Conservation (phyloP, 2,888 invertebrate species). For the Troglohyphantes excavatus region DNA sequence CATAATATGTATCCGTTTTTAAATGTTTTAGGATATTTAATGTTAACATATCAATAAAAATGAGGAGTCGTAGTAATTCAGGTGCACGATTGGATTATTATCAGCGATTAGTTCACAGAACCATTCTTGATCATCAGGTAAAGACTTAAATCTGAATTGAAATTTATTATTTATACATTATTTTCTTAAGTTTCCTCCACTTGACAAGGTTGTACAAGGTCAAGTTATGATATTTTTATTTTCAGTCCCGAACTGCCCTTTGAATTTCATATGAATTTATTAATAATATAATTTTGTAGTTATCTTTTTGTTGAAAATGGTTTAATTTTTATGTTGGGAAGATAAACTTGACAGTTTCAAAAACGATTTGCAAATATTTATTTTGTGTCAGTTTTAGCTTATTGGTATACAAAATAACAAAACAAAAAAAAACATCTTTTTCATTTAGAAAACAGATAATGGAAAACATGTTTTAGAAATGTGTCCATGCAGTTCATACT, state of each 20-base stretch:
- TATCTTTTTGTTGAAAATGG: too few species aligned
- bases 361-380: too few species aligned
- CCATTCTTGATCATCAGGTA: conserved; percentile 93
- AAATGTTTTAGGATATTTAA: neutral
- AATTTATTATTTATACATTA: neutral
- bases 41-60: conserved; percentile 32
- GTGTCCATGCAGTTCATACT: too few species aligned
- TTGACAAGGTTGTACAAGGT: conserved; percentile 72
- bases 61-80: conserved; percentile 80
- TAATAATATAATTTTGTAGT: too few species aligned
- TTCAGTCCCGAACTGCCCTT: neutral
- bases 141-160: conserved; percentile 6
- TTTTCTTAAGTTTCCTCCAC: neutral
- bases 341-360: too few species aligned
- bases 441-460: too few species aligned
- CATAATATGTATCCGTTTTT: neutral
- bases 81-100: conserved; percentile 93
- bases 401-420: too few species aligned
- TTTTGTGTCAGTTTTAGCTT: too few species aligned
- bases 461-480: too few species aligned
- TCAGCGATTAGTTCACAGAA: conserved; percentile 94
- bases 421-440: too few species aligned
- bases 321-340: too few species aligned
- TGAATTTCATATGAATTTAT: too few species aligned
- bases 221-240: conserved; percentile 20